A percentile compares a stretch with the other conserved stretches of the same genome.
phyloP scores from a whole-genome alignment of 2,113 vertebrate genomes.

The Eublepharis macularius region DNA sequence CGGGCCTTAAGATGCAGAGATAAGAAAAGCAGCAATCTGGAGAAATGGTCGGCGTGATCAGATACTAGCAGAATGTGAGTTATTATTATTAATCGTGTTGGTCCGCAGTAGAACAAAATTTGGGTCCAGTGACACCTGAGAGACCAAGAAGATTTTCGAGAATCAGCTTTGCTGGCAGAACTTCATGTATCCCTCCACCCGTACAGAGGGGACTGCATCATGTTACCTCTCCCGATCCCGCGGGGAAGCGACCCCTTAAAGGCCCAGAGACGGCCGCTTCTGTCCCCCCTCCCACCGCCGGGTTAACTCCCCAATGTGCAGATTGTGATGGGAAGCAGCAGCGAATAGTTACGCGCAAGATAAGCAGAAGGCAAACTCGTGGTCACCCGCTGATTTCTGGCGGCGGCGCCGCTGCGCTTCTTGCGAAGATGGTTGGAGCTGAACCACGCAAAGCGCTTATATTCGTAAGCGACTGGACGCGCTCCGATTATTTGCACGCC shows the following conservation, averaged over 20 bases:
- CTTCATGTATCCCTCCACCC: no score
- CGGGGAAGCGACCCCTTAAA: background rate
- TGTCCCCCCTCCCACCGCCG: background rate
- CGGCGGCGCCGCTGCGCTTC: background rate
- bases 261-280: background rate
- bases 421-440: background rate
- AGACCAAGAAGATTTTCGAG: no score
- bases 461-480: no score
- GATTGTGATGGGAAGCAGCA: background rate
- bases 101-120: no score
- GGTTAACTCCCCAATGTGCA: background rate
- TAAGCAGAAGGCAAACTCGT: no score
- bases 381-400: background rate
- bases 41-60: background rate
- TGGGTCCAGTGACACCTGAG: no score
- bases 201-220: background rate
- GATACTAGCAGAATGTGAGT: no score
- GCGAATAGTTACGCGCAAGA: no score
- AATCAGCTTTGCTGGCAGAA: no score
- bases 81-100: no score
- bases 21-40: background rate
- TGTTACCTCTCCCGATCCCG: background rate
- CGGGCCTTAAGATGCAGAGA: background rate
- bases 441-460: background rate
- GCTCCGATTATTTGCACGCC: background rate